Evolutionary conservation across 2,888 invertebrate genomes (phyloP), one percentile per base, ranked within the genome.

Genomic region (Andricus quercusramuli): DNA sequence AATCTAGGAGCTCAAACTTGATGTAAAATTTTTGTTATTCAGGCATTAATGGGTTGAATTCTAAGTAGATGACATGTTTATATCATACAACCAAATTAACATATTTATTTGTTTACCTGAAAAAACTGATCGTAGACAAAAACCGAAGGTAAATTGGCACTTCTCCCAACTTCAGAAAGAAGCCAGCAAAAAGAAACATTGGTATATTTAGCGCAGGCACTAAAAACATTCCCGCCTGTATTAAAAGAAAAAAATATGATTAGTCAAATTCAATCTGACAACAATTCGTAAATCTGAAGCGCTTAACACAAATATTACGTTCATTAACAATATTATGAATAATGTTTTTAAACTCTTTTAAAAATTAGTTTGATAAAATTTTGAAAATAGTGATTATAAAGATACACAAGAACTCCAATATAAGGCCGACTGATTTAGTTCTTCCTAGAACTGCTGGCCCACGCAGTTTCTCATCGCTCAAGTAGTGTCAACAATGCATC

Each of bases 171-270:
- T 96, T 96, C 76, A 97, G 95, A 92, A 97, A 97, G 93, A 97
- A 97, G 76, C 97, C 97, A 2, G 97, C 96, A 93, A 97, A 97
- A 88, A 97, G 94, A 86, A 97, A 93, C 93, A 97, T 96, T 11
- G 97, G 97, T 86, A 97, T 97, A 83, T 95, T 95, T 76, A 95
- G 93, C 1, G 96, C 95, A 17, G 97, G 97, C 78, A 97, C 96
- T 84, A 97, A 93, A 92, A 97, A 97, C 44, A 96, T 94, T 15
- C 97, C 96, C 84, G 96, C 93, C 96, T 97, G 62, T 11, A 59
- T n/a, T 0, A 56, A 22, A 59, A 59, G 4, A 59, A 13, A 22
- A 11, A 22, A 59, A 59, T 1, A 56, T 56, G 11, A 22, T 59
- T 59, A 59, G 8, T 22, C 1, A 22, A 59, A 59, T 22, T 4